A percentile compares a stretch with the other conserved stretches of the same genome.
phyloP scores from a whole-genome alignment of 2,888 invertebrate species.

The Orthonychiurus folsomi region DNA sequence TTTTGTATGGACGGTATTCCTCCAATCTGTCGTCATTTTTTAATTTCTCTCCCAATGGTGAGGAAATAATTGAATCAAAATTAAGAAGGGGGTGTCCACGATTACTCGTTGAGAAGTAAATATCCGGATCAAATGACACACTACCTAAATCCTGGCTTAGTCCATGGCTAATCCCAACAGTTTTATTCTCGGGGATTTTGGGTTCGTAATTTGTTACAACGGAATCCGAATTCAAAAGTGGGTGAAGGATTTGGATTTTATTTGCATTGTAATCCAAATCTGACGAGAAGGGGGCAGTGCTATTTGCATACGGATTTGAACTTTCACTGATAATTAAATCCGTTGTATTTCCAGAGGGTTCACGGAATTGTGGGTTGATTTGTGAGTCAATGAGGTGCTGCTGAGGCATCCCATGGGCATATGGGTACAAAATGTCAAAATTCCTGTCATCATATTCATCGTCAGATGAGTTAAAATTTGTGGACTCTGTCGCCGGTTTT shows the following conservation, averaged over 20 bases:
- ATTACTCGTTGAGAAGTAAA: neutral
- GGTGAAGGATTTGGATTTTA: neutral
- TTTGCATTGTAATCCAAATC: neutral
- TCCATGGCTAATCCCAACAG: neutral
- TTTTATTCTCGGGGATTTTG: slow-evolving; percentile 5
- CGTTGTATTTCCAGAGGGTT: neutral
- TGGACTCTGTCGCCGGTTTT: neutral
- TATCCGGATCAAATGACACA: neutral
- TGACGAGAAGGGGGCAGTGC: neutral
- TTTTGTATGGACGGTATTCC: neutral
- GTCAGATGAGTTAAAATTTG: neutral
- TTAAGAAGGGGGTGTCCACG: neutral
- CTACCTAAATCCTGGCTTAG: neutral
- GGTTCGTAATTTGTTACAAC: neutral
- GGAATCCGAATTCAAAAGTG: neutral
- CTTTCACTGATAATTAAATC: slow-evolving; percentile 1
- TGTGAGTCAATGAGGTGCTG: too few relatives aligned
- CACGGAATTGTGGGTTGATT: neutral
- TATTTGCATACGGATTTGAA: slow-evolving; percentile 2
- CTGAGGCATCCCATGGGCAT: too few relatives aligned
- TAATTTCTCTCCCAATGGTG: neutral
- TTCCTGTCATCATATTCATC: neutral
- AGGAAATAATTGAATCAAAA: neutral
- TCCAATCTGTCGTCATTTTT: too few relatives aligned
- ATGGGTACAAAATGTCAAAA: neutral